These are phyloP conservation scores for Eufriesea mexicana DNA, from an alignment of 1,140 invertebrate genomes.

Conservation along the genomic window DNA sequence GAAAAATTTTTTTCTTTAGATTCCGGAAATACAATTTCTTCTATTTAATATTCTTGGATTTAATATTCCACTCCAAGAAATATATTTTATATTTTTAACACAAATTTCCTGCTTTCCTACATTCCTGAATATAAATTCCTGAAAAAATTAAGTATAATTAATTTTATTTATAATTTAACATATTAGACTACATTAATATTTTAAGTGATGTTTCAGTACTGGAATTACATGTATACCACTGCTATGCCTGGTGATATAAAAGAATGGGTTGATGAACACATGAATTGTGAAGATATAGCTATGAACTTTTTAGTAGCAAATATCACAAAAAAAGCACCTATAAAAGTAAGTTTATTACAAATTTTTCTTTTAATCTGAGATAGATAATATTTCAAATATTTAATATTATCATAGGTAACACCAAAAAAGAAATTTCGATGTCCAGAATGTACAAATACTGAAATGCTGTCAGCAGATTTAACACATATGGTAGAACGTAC, in stretches of 20 bases:
- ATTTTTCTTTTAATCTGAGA: slow-evolving; percentile 7
- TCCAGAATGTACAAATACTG: slow-evolving; percentile 95
- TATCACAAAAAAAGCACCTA: slow-evolving; percentile 95
- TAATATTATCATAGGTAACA: slow-evolving; percentile 87
- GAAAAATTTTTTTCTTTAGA: slow-evolving; percentile 36
- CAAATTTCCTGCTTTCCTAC: neutral
- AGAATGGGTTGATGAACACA: slow-evolving; percentile 93
- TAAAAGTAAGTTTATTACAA: slow-evolving; percentile 87
- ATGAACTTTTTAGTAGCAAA: slow-evolving; percentile 97
- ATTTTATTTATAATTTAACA: neutral
- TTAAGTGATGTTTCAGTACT: slow-evolving; percentile 83
- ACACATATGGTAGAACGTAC: slow-evolving; percentile 96
- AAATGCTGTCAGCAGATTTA: slow-evolving; percentile 96
- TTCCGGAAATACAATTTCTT: neutral
- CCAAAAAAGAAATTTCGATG: slow-evolving; percentile 99
- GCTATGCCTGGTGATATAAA: slow-evolving; percentile 91
- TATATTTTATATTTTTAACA: neutral
- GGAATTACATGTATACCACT: slow-evolving; percentile 94
- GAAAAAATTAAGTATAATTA: slow-evolving; percentile 8
- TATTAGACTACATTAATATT: slow-evolving; percentile 12
- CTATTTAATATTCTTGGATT: neutral
- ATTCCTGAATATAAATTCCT: neutral
- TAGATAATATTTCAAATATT: neutral
- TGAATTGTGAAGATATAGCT: slow-evolving; percentile 98
- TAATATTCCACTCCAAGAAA: slow-evolving; percentile 17